Conservation (phyloP, 2,888 invertebrate genomes). For the Pachycephus smyrnensis region DNA sequence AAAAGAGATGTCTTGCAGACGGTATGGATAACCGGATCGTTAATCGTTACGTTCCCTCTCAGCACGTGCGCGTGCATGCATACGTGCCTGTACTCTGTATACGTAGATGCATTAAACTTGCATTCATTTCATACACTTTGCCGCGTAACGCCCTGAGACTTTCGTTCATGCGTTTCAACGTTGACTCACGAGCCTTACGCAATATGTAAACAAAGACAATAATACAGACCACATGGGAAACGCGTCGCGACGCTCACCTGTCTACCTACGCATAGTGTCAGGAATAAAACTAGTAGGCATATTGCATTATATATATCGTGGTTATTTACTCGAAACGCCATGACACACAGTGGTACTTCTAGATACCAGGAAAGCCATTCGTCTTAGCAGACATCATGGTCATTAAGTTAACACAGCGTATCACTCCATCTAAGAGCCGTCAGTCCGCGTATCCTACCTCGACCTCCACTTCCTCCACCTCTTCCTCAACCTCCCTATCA, state of each 20-base stretch:
- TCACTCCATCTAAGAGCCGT: constrained; percentile 28
- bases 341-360: not conserved
- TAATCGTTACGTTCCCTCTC: not conserved
- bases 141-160: not conserved
- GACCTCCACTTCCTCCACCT: not conserved
- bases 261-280: not conserved
- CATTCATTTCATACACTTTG: not conserved
- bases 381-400: constrained; percentile 35
- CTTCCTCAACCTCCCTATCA: not conserved
- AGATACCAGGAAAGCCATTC: constrained; percentile 35
- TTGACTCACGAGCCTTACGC: not conserved
- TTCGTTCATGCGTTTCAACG: not conserved
- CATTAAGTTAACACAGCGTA: constrained; percentile 44
- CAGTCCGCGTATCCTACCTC: constrained; percentile 15
- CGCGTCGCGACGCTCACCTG: not conserved
- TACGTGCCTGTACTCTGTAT: not conserved
- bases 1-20: not conserved
- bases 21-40: not conserved
- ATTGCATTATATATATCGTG: not conserved
- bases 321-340: constrained; percentile 28
- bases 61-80: not conserved
- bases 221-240: not conserved
- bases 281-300: not conserved
- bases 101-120: not conserved
- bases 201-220: not conserved